Evolutionary conservation across 2,888 invertebrate species (phyloP).

Genomic region (Noctuana brunneofusca): DNA sequence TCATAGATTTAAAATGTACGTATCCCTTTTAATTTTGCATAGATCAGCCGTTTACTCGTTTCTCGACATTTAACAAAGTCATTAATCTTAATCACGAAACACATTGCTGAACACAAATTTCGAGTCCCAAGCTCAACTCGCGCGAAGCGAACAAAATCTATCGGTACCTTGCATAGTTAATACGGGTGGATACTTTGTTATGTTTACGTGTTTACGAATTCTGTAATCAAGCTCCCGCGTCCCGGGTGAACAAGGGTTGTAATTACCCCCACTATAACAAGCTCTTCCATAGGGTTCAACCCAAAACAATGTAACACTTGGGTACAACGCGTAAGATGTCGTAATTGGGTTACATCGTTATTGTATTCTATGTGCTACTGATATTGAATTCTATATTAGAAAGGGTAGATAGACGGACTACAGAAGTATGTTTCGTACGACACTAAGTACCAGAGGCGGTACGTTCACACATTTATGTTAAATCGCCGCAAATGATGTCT

Average conservation of each 20-base stretch:
- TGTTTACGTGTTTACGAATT: constrained; percentile 12
- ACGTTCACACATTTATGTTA: too few species aligned
- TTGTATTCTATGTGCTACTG: neutral
- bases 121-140: constrained; percentile 1
- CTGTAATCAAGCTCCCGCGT: constrained; percentile 24
- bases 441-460: too few species aligned
- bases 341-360: constrained; percentile 22
- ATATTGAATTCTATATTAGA: constrained; percentile 11
- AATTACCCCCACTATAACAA: constrained; percentile 18
- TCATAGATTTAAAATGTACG: neutral
- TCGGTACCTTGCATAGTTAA: constrained; percentile 13
- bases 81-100: constrained; percentile 10
- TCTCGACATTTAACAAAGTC: constrained; percentile 4
- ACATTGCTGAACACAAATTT: constrained; percentile 10
- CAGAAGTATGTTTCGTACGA: neutral
- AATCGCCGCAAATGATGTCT: too few species aligned
- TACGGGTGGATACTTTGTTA: constrained; percentile 12
- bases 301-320: constrained; percentile 26
- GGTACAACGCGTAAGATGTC: constrained; percentile 12
- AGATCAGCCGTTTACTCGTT: neutral
- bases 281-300: constrained; percentile 7
- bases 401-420: neutral
- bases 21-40: neutral
- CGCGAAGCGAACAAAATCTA: constrained; percentile 5
- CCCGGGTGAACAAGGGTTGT: constrained; percentile 9